These are phyloP conservation scores for Enteromius treurensis DNA, from an alignment of 2,797 vertebrate species.

Conservation along the genomic window DNA sequence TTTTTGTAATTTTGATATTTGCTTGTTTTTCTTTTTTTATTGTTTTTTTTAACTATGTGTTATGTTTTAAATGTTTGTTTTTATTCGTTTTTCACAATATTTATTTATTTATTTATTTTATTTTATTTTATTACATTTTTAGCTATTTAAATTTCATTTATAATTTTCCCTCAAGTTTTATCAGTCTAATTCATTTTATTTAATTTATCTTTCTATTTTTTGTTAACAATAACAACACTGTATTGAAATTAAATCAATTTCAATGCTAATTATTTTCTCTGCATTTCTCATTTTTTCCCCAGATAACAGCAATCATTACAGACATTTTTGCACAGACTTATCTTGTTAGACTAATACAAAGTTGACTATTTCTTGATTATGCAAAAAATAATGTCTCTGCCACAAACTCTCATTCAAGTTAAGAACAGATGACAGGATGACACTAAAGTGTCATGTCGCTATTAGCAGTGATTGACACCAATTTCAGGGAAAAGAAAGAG, in stretches of 20 bases:
- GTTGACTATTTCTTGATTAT: constrained; percentile 18
- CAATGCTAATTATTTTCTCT: background rate
- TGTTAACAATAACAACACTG: background rate
- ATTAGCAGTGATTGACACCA: constrained; percentile 51
- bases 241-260: constrained; percentile 2
- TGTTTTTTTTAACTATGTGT: no score
- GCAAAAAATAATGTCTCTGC: constrained; percentile 23
- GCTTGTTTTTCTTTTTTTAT: no score
- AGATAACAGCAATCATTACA: background rate
- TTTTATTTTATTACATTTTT: no score
- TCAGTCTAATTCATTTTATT: background rate
- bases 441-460: constrained; percentile 42
- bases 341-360: background rate
- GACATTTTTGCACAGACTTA: background rate
- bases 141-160: background rate
- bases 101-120: background rate
- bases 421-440: constrained; percentile 51
- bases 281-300: background rate
- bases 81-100: no score
- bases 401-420: background rate
- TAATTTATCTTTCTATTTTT: background rate
- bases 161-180: background rate
- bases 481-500: constrained; percentile 47
- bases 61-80: background rate
- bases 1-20: no score